Base-by-base conservation (phyloP, 2,113 vertebrate genomes). In the Tachysurus vachellii region DNA sequence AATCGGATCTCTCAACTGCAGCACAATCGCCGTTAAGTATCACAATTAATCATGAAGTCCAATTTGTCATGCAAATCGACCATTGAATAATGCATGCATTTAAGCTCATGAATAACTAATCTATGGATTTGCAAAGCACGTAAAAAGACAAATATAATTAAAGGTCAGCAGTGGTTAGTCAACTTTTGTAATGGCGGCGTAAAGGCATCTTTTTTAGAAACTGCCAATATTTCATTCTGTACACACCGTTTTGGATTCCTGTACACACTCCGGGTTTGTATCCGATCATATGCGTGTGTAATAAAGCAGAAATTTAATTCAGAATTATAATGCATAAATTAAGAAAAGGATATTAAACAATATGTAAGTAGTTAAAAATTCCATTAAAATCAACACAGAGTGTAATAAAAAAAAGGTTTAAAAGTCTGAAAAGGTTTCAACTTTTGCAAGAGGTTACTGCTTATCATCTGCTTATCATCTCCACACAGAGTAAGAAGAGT, bases 91-190 rank as follows among this genome's bases (percentile, higher is more conserved):
- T 91, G 87, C 86, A 91, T 89, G 79, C 82, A 79, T 89, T 90
- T 73, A 62, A 82, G 54, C 87, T 90, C 87, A 89, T 91, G 88
- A 92, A 92, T 91, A 91, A 82, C 82, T 89, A 84, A 91, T 91
- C 87, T 89, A 84, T 83, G 83, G 83, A 88, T 89, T 91, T 86
- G 86, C 86, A 87, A 87, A 92, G 85, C 87, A 71, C 82, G 88
- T 90, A 86, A 81, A 90, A 91, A 88, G 75, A 86, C 84, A 91
- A 89, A 92, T 92, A 86, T 80, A 90, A 91, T 90, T 88, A 88
- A 88, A 91, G 80, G 91, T 90, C 88, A 88, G 89, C 91, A 89
- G 88, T 87, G 75, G 84, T 90, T 89, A 90, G 87, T 71, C 85
- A 90, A 88, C 85, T 80, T 79, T 85, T 73, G 73, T 86, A 89